phyloP scores from a whole-genome alignment of 2,888 invertebrate genomes.

The Beris morrisii region DNA sequence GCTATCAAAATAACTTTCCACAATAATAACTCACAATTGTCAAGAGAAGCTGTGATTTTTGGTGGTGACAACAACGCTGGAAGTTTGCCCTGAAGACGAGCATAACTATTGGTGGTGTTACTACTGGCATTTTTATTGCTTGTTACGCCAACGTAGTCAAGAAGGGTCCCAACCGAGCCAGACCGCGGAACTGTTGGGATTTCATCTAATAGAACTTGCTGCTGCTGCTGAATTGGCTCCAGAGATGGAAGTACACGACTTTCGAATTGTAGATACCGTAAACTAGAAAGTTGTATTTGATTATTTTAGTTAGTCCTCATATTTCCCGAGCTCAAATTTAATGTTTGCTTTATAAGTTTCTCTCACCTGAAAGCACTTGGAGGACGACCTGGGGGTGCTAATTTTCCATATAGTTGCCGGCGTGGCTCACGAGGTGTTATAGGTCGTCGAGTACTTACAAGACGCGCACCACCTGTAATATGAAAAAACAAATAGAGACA shows the following conservation, averaged over 20 bases:
- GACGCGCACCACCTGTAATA: conserved; percentile 47
- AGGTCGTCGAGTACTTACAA: conserved; percentile 78
- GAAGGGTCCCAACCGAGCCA: conserved; percentile 39
- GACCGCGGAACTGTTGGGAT: conserved; percentile 36
- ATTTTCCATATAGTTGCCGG: conserved; percentile 72
- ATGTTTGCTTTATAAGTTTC: conserved; percentile 20
- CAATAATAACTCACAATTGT: conserved; percentile 41
- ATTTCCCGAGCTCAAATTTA: not conserved
- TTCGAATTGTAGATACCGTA: conserved; percentile 66
- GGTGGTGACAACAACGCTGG: conserved; percentile 41
- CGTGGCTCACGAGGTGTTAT: conserved; percentile 82
- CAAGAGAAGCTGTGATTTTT: conserved; percentile 39
- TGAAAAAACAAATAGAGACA: not conserved
- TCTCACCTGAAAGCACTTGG: conserved; percentile 76
- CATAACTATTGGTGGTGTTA: conserved; percentile 11
- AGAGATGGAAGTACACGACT: conserved; percentile 53
- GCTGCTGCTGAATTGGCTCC: conserved; percentile 47
- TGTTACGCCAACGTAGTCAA: conserved; percentile 28
- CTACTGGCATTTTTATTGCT: not conserved
- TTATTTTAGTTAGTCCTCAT: not conserved
- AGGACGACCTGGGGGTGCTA: conserved; percentile 62
- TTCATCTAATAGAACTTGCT: conserved; percentile 22
- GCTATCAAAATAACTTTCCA: conserved; percentile 1
- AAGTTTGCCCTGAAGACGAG: conserved; percentile 38
- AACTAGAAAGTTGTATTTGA: conserved; percentile 54